Conservation (phyloP, 2,888 invertebrate species). For the Dione juno region DNA sequence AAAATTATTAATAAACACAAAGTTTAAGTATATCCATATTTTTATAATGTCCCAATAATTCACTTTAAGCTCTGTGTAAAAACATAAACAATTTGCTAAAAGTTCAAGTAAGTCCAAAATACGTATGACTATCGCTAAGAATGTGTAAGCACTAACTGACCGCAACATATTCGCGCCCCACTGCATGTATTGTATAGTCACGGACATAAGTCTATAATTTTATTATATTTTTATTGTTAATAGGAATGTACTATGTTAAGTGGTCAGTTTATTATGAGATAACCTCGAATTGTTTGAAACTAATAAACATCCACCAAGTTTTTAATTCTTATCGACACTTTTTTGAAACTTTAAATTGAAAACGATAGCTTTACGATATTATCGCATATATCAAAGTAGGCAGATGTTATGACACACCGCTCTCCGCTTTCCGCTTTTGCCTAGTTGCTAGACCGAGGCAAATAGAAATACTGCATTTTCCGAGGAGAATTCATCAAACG, state of each 20-base stretch:
- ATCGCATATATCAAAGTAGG: no score
- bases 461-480: no score
- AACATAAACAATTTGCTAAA: slow-evolving; percentile 6
- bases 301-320: no score
- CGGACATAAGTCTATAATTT: slow-evolving; percentile 29
- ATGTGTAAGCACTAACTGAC: slow-evolving; percentile 38
- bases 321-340: no score
- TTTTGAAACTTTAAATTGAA: no score
- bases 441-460: no score
- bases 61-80: background rate
- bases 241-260: background rate
- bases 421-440: no score
- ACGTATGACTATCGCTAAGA: slow-evolving; percentile 41
- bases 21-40: background rate
- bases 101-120: slow-evolving; percentile 8
- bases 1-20: background rate
- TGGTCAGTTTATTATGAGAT: background rate
- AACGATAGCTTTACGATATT: no score
- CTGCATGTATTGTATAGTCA: slow-evolving; percentile 29
- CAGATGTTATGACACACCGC: no score
- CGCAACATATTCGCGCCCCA: slow-evolving; percentile 38
- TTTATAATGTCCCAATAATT: background rate
- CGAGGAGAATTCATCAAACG: no score
- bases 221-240: background rate
- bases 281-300: background rate